Conservation (phyloP, 2,113 vertebrate genomes). For the Phalacrocorax carbo region DNA sequence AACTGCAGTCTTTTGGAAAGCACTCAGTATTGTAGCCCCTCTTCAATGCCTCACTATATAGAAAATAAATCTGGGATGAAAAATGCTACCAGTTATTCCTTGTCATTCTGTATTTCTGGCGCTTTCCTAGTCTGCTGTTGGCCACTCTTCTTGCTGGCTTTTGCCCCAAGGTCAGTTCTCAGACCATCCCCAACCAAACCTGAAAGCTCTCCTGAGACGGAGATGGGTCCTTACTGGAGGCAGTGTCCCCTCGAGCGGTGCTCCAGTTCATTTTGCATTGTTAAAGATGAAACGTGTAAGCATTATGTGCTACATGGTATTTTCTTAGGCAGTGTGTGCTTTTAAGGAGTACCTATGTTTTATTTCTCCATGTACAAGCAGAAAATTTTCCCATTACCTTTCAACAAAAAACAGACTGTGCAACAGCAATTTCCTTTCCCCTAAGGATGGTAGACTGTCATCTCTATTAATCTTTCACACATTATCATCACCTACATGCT, state of each 20-base stretch:
- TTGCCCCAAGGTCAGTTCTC: neutral
- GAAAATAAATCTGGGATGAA: neutral
- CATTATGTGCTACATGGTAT: neutral
- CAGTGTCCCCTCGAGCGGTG: neutral
- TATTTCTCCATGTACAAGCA: neutral
- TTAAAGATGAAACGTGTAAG: neutral
- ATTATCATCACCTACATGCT: neutral
- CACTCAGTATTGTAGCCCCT: neutral
- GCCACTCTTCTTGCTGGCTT: neutral
- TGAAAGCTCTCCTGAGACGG: neutral
- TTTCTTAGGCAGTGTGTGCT: neutral
- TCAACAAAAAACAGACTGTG: neutral
- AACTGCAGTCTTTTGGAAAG: neutral
- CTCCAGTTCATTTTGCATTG: neutral
- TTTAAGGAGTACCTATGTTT: neutral
- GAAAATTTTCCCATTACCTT: conserved; percentile 7
- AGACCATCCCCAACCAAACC: neutral
- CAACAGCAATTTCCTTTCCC: neutral
- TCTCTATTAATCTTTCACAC: conserved; percentile 15
- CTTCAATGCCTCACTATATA: neutral
- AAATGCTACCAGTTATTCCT: neutral
- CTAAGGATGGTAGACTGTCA: neutral
- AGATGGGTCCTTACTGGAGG: neutral
- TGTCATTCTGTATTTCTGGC: neutral
- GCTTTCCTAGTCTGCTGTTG: neutral